phyloP scores from a whole-genome alignment of 2,888 invertebrate species.

The Sinodicranocentrus sp. region DNA sequence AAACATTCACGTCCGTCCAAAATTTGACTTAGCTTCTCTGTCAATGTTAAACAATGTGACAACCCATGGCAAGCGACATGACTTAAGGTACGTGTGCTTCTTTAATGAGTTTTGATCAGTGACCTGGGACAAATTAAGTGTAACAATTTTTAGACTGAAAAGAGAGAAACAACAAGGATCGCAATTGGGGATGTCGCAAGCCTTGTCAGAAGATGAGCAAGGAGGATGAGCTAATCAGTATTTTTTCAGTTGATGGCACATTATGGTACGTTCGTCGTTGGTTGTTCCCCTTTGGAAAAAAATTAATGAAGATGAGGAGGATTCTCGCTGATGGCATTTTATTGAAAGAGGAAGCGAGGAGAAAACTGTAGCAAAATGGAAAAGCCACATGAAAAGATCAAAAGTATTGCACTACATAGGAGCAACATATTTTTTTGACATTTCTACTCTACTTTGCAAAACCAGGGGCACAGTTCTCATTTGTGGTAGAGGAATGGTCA shows the following conservation, averaged over 20 bases:
- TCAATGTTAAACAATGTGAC: slow-evolving; percentile 5
- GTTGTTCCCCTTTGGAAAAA: not conserved
- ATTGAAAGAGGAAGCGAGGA: not conserved
- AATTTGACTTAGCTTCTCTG: not conserved
- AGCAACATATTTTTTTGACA: not conserved
- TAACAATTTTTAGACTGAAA: not conserved
- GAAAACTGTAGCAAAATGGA: slow-evolving; percentile 21
- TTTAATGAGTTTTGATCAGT: not conserved
- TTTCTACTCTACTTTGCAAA: not conserved
- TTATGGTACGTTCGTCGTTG: not conserved
- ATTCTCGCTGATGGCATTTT: not conserved
- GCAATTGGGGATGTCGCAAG: slow-evolving; percentile 1
- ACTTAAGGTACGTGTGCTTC: not conserved
- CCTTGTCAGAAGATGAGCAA: not conserved
- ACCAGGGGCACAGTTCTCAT: slow-evolving; percentile 19
- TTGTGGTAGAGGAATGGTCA: slow-evolving; percentile 10
- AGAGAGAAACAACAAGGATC: too few relatives aligned
- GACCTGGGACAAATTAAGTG: slow-evolving; percentile 17
- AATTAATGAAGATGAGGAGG: not conserved
- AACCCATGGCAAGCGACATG: not conserved
- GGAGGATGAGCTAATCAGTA: slow-evolving; percentile 19
- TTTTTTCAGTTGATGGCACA: not conserved
- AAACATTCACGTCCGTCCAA: slow-evolving; percentile 19
- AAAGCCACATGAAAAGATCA: slow-evolving; percentile 5
- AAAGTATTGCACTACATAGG: not conserved